A percentile compares a stretch with the other conserved stretches of the same genome.
Conservation (phyloP, 2,888 invertebrate species). For the Ephialtes manifestator region DNA sequence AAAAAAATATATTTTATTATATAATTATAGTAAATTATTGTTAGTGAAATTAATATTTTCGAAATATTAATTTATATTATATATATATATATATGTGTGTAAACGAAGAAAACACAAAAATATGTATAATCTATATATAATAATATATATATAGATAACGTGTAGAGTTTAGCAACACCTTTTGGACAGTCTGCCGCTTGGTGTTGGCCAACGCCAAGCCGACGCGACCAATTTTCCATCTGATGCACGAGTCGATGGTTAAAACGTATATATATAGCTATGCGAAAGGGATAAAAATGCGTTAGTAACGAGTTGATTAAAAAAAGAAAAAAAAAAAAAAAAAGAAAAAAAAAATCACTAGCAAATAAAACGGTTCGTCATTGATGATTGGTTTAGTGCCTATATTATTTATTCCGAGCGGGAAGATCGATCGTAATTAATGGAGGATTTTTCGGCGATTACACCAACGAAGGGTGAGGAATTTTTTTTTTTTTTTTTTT, state of each 20-base stretch:
- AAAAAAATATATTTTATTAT: too few species aligned
- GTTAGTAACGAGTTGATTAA: constrained; percentile 53
- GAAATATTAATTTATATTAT: too few species aligned
- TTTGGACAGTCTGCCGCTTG: constrained; percentile 65
- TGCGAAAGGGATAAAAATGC: constrained; percentile 19
- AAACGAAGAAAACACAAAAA: neutral
- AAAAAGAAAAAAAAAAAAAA: neutral
- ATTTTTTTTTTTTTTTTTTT: constrained; percentile 20
- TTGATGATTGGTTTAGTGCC: constrained; percentile 67
- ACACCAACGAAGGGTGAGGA: neutral
- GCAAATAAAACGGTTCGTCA: constrained; percentile 60
- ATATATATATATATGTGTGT: constrained; percentile 73
- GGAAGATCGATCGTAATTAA: constrained; percentile 38
- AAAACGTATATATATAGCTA: constrained; percentile 43
- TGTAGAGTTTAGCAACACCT: constrained; percentile 63
- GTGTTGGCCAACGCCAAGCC: constrained; percentile 50
- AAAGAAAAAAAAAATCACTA: constrained; percentile 32
- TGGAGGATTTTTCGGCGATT: neutral
- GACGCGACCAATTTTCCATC: constrained; percentile 55
- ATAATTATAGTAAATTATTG: too few species aligned
- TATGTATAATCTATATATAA: constrained; percentile 71
- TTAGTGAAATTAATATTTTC: too few species aligned
- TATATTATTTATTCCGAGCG: constrained; percentile 60
- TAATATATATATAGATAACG: constrained; percentile 46
- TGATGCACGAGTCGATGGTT: constrained; percentile 58